Evolutionary conservation across 2,113 vertebrate genomes (phyloP).

Genomic region (Aythya baeri): DNA sequence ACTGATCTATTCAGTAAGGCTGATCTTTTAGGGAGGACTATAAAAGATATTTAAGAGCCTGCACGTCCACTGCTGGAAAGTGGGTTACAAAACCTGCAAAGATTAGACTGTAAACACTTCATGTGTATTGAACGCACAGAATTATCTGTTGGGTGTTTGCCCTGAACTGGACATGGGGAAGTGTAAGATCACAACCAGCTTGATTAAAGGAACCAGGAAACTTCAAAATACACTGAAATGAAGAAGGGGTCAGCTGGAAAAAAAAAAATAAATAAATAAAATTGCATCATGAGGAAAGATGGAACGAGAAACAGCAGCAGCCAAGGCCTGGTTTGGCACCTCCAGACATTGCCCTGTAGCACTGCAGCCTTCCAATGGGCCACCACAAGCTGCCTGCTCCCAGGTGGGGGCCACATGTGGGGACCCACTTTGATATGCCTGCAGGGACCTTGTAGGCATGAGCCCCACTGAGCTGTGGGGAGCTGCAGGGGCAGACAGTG

Average conservation of each 20-base stretch:
- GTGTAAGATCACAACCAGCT: neutral
- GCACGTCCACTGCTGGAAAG: no score
- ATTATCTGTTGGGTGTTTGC: neutral
- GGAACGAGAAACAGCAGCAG: neutral
- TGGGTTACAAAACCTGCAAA: neutral
- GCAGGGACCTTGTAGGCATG: neutral
- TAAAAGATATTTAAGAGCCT: neutral
- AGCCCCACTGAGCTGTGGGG: neutral
- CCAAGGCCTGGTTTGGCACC: neutral
- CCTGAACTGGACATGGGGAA: neutral
- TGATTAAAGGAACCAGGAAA: neutral
- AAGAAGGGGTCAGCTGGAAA: neutral
- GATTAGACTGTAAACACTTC: neutral
- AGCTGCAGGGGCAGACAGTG: neutral
- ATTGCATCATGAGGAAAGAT: neutral
- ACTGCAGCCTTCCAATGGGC: accelerated
- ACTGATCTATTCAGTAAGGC: neutral
- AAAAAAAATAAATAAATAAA: no score
- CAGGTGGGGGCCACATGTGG: no score
- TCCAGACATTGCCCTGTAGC: neutral
- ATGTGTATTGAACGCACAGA: accelerated
- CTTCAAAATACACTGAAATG: neutral
- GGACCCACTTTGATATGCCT: neutral
- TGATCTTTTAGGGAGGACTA: neutral
- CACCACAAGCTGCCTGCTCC: accelerated